A percentile compares a stretch with the other conserved stretches of the same genome.
Conservation (phyloP, 1,140 invertebrate species). For the Holotrichia oblita region DNA sequence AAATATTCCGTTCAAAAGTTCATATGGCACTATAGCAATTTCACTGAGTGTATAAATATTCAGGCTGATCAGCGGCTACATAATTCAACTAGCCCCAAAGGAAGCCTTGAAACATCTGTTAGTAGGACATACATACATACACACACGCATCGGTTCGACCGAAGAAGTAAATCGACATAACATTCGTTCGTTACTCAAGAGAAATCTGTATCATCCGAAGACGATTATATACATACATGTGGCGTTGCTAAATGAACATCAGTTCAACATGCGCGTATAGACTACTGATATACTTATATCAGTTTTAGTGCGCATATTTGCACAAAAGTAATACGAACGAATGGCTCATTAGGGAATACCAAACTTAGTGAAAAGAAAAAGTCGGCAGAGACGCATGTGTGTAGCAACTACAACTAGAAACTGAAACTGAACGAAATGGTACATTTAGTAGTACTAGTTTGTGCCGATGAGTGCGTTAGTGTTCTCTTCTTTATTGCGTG, state of each 20-base stretch:
- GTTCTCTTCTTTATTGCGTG: neutral
- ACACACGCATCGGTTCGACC: no score
- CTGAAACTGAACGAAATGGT: conserved; percentile 25
- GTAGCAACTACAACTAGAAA: conserved; percentile 15
- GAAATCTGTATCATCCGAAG: conserved; percentile 33
- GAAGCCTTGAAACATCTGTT: no score
- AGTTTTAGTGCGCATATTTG: conserved; percentile 13
- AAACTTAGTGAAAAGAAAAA: conserved; percentile 35
- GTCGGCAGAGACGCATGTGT: neutral
- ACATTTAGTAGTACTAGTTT: neutral
- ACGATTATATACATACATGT: neutral
- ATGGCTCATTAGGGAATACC: conserved; percentile 30
- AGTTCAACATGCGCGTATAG: neutral
- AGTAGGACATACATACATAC: no score
- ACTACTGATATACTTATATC: neutral
- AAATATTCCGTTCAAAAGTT: no score
- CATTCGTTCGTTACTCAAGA: conserved; percentile 22
- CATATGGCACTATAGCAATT: no score
- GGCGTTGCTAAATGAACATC: neutral
- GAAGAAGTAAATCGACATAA: conserved; percentile 20
- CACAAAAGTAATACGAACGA: conserved; percentile 29
- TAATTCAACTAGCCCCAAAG: no score
- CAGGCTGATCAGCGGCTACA: no score
- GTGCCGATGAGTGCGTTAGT: neutral
- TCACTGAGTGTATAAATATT: no score